Evolutionary conservation across 2,888 invertebrate species (phyloP), one percentile per base, ranked within the genome.

Genomic region (Synergus japonicus): DNA sequence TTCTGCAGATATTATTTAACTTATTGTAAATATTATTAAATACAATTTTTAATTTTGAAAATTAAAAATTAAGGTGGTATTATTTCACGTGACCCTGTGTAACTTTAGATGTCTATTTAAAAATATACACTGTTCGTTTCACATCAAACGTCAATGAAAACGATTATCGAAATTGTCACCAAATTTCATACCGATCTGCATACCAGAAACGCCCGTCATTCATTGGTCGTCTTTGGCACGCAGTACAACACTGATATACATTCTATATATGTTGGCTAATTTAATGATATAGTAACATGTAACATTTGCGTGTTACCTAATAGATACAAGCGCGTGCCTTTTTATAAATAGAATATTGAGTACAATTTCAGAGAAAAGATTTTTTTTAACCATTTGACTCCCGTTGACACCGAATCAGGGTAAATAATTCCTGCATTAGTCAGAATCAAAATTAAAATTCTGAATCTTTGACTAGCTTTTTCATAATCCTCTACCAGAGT

Each of bases 91-190:
- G 37, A 54, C 73, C 73, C 73, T 73, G 73, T 49, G 49, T 49
- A 73, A 73, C 37, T 54, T 73, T 54, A 12, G 13, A 41, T 29
- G 37, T 73, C 10, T 15, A 22, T 54, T 54, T 37, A 73, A 37
- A 73, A 73, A 73, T 73, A 73, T 73, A 73, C 49, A 49, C 49
- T 73, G 49, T 49, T 73, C 37, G 73, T n/a, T 29, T 73, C 37
- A 22, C 54, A 46, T 73, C 10, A 49, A 66, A 66, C 43, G 66
- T 43, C 4, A 66, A 41, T 54, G 29, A 54, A 22, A 73, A 54
- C 49, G n/a, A 54, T 73, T 29, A 73, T 13, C n/a, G 9, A 46
- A 49, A 49, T 54, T 37, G 37, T 73, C 69, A 54, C 49, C 29
- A 73, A 73, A 73, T 37, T 37, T 73, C 54, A 54, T 37, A 54